These are phyloP conservation scores for Pycnomerus fuliginosus DNA, from an alignment of 2,888 invertebrate genomes.

Conservation along the genomic window DNA sequence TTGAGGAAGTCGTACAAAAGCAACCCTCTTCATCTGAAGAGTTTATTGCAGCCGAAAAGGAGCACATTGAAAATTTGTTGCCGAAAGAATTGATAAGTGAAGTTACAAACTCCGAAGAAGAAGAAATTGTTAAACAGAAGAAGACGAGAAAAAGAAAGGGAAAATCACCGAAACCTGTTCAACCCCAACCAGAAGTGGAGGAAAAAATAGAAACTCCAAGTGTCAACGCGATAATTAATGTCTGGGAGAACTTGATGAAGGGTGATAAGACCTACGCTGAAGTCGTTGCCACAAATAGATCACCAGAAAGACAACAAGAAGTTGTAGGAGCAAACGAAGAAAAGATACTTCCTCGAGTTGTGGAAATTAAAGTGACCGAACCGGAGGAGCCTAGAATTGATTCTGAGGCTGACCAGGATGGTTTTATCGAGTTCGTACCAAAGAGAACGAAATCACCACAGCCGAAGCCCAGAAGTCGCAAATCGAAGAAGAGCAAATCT, in stretches of 20 bases:
- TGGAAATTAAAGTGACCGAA: constrained; percentile 19
- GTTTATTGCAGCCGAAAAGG: constrained; percentile 25
- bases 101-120: constrained; percentile 15
- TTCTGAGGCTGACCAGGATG: constrained; percentile 48
- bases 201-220: constrained; percentile 17
- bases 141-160: constrained; percentile 30
- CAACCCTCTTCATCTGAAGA: constrained; percentile 3
- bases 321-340: constrained; percentile 15
- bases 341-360: constrained; percentile 23
- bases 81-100: constrained; percentile 34
- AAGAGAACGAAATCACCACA: constrained; percentile 54
- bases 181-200: constrained; percentile 15
- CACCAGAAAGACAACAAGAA: too few species aligned
- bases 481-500: constrained; percentile 24
- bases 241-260: constrained; percentile 55
- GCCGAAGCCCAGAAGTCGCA: constrained; percentile 11
- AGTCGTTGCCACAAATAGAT: constrained; percentile 58
- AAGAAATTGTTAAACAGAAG: constrained; percentile 22
- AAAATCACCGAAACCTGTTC: constrained; percentile 32
- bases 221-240: constrained; percentile 39
- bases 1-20: constrained; percentile 37
- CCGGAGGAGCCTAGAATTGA: constrained; percentile 23
- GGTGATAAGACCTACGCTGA: constrained; percentile 71
- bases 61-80: constrained; percentile 33
- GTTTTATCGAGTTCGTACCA: constrained; percentile 54